Evolutionary conservation across 1,140 invertebrate species (phyloP).

Genomic region (Zaprionus lachaisei): DNA sequence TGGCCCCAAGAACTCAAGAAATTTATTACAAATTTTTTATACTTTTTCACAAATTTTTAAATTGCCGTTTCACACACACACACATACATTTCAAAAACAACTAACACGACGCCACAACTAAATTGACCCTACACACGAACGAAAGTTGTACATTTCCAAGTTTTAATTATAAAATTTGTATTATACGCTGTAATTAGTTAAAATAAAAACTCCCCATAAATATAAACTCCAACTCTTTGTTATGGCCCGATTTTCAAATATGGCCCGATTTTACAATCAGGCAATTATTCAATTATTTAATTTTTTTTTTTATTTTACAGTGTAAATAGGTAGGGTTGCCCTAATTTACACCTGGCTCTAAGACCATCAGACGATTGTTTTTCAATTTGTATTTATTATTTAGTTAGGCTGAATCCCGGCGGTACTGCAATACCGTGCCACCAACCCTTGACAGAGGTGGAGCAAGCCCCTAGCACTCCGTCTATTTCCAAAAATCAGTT

Average conservation of each 20-base stretch:
- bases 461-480: conserved; percentile 86
- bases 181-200: conserved; percentile 82
- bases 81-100: background rate
- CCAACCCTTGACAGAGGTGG: conserved; percentile 86
- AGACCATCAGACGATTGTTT: too few species aligned
- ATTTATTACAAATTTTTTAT: conserved; percentile 27
- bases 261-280: conserved; percentile 71
- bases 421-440: conserved; percentile 87
- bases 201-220: conserved; percentile 60
- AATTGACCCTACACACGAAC: conserved; percentile 30
- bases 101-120: conserved; percentile 5
- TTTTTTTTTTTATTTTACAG: too few species aligned
- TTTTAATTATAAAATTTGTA: conserved; percentile 76
- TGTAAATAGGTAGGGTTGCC: too few species aligned
- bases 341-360: too few species aligned
- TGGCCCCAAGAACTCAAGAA: conserved; percentile 29
- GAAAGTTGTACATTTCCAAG: conserved; percentile 70
- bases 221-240: background rate
- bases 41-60: background rate
- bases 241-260: conserved; percentile 58
- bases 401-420: conserved; percentile 47
- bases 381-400: background rate
- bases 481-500: conserved; percentile 85
- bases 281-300: too few species aligned
- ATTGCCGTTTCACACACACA: background rate